These are phyloP conservation scores for Butorides virescens DNA, from an alignment of 2,113 vertebrate genomes.

Conservation along the genomic window DNA sequence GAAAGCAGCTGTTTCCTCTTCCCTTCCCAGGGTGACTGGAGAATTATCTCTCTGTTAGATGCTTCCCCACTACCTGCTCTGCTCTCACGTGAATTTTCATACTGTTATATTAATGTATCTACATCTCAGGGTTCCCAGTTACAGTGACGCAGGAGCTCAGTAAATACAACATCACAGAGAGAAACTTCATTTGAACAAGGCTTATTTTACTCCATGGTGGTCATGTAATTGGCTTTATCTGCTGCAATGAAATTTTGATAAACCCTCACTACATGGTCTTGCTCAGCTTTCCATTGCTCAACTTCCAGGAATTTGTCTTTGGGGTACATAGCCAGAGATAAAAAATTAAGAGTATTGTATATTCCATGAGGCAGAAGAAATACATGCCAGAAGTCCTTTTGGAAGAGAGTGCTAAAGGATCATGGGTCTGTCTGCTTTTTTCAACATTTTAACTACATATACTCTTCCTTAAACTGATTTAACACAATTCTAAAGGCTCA, in stretches of 20 bases:
- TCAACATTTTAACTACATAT: not conserved
- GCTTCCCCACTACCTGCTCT: not conserved
- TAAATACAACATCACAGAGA: not conserved
- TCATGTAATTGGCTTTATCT: conserved; percentile 13
- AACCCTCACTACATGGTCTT: not conserved
- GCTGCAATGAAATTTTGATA: conserved; percentile 33
- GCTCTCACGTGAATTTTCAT: not conserved
- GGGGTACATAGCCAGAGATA: not conserved
- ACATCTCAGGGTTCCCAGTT: not conserved
- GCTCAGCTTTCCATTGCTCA: not conserved
- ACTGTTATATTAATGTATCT: not conserved
- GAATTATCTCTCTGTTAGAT: not conserved
- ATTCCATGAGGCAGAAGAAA: not conserved
- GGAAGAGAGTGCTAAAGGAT: not conserved
- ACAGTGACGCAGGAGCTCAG: not conserved
- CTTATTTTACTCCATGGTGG: not conserved
- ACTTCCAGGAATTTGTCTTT: not conserved
- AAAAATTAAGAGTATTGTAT: not conserved
- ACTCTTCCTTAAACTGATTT: not conserved
- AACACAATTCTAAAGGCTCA: not conserved
- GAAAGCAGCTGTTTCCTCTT: not conserved
- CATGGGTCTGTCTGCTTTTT: not conserved
- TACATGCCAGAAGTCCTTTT: not conserved
- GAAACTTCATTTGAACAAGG: not conserved
- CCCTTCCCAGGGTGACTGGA: not conserved